A percentile compares a stretch with the other conserved stretches of the same genome.
phyloP scores from a whole-genome alignment of 2,888 invertebrate genomes.

The Thera obeliscata region DNA sequence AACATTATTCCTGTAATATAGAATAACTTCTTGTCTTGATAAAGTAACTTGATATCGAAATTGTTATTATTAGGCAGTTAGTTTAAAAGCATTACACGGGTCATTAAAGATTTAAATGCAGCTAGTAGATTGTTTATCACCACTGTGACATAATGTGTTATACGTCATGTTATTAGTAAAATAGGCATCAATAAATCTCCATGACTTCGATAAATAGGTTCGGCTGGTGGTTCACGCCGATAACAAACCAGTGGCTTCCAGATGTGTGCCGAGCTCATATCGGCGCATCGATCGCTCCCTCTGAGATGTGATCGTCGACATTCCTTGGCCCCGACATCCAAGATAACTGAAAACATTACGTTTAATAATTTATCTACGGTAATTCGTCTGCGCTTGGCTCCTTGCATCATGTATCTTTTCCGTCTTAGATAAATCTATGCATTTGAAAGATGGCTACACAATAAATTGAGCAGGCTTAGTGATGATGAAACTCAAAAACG shows the following conservation, averaged over 20 bases:
- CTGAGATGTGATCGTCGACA: conserved; percentile 64
- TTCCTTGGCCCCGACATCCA: conserved; percentile 60
- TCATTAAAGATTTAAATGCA: neutral
- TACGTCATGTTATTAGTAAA: conserved; percentile 65
- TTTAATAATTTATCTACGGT: conserved; percentile 67
- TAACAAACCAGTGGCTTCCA: conserved; percentile 70
- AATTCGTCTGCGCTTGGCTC: conserved; percentile 61
- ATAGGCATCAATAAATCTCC: conserved; percentile 68
- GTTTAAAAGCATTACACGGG: neutral
- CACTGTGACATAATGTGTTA: conserved; percentile 62
- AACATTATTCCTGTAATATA: neutral
- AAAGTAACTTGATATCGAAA: neutral
- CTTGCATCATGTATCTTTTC: conserved; percentile 40
- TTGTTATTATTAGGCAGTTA: neutral
- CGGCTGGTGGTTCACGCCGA: conserved; percentile 66
- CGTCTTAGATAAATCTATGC: conserved; percentile 38
- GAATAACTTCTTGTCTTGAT: neutral
- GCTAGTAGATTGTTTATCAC: conserved; percentile 50
- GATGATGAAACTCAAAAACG: neutral
- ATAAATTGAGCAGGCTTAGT: neutral
- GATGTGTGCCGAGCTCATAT: conserved; percentile 64
- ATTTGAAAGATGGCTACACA: conserved; percentile 11
- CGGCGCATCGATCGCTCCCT: conserved; percentile 61
- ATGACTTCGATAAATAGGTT: conserved; percentile 74
- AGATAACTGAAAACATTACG: conserved; percentile 70